Evolutionary conservation across 2,113 vertebrate genomes (phyloP).

Genomic region (Trichechus manatus): DNA sequence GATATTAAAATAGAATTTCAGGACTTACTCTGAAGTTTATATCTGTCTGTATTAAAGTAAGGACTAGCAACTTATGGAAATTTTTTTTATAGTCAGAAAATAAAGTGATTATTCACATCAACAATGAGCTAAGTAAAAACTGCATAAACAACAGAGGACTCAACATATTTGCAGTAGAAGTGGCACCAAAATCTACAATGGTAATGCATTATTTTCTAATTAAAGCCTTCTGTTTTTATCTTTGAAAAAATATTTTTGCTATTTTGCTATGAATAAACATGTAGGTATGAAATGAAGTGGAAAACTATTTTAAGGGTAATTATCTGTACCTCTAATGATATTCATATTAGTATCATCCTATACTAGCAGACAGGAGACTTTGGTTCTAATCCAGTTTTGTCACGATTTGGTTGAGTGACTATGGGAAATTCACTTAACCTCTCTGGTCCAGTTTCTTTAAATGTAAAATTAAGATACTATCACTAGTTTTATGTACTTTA

Average conservation of each 20-base stretch:
- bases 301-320: constrained; percentile 17
- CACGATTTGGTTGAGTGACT: neutral
- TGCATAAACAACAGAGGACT: constrained; percentile 93
- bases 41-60: constrained; percentile 41
- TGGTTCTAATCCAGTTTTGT: constrained; percentile 11
- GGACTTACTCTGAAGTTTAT: neutral
- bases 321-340: neutral
- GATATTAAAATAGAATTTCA: neutral
- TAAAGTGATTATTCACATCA: constrained; percentile 94
- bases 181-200: constrained; percentile 93
- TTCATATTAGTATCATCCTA: neutral
- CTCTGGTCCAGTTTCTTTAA: neutral
- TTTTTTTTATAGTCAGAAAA: constrained; percentile 90
- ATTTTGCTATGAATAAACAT: neutral
- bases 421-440: neutral
- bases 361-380: neutral
- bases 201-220: constrained; percentile 84
- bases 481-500: neutral
- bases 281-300: constrained; percentile 18
- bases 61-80: constrained; percentile 51
- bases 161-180: constrained; percentile 94
- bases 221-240: constrained; percentile 38
- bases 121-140: constrained; percentile 94
- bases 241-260: neutral
- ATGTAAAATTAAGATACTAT: constrained; percentile 3